Evolutionary conservation across 1,140 invertebrate genomes (phyloP).

Genomic region (Drosophila malerkotliana): DNA sequence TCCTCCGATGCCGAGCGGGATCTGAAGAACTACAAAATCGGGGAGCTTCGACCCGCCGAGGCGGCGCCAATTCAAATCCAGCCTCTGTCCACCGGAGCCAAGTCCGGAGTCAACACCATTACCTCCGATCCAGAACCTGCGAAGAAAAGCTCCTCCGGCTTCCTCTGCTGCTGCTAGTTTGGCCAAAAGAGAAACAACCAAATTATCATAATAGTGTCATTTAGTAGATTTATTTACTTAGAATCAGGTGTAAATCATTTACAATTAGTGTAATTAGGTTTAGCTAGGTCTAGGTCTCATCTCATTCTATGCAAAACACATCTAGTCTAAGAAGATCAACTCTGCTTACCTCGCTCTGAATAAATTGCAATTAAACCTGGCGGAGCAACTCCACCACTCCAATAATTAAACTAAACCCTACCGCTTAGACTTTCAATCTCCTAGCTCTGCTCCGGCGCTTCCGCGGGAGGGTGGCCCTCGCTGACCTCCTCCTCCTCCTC

Average conservation of each 20-base stretch:
- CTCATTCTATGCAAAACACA: slow-evolving; percentile 19
- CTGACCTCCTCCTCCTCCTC: neutral
- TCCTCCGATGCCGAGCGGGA: slow-evolving; percentile 86
- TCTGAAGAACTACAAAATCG: slow-evolving; percentile 87
- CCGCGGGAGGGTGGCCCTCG: neutral
- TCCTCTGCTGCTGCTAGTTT: slow-evolving; percentile 40
- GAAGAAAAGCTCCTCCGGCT: slow-evolving; percentile 41
- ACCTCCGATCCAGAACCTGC: slow-evolving; percentile 9
- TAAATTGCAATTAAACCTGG: slow-evolving; percentile 46
- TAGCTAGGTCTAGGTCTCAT: slow-evolving; percentile 28
- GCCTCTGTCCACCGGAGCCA: slow-evolving; percentile 13
- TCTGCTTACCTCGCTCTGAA: slow-evolving; percentile 58
- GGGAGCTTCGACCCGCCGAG: slow-evolving; percentile 73
- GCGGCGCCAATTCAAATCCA: slow-evolving; percentile 47
- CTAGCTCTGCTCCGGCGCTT: neutral
- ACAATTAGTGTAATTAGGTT: slow-evolving; percentile 45
- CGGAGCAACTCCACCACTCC: slow-evolving; percentile 25
- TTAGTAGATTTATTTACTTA: slow-evolving; percentile 56
- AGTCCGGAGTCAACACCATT: neutral
- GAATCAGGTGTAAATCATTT: slow-evolving; percentile 41
- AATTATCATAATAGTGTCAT: slow-evolving; percentile 10
- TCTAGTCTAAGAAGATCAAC: slow-evolving; percentile 66
- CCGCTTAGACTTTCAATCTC: neutral
- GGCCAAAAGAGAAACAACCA: neutral
- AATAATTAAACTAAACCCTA: slow-evolving; percentile 20